phyloP scores from a whole-genome alignment of 1,140 invertebrate genomes.

The Drosophila insularis region DNA sequence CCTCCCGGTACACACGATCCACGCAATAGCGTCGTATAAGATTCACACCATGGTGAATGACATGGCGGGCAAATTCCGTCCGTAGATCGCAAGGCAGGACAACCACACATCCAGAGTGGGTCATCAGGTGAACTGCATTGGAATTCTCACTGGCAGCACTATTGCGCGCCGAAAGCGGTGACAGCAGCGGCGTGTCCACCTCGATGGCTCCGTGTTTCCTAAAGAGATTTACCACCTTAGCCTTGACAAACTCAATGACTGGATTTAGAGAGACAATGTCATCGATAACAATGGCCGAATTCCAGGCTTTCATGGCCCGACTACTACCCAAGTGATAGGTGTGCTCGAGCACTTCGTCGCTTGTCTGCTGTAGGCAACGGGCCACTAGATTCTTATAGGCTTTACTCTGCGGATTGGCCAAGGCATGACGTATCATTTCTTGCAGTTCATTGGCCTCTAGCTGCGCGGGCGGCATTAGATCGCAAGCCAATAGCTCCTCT shows the following conservation, averaged over 20 bases:
- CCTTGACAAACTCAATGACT: slow-evolving; percentile 78
- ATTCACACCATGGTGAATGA: slow-evolving; percentile 91
- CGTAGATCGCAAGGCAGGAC: slow-evolving; percentile 90
- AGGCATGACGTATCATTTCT: slow-evolving; percentile 89
- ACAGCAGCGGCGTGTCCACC: slow-evolving; percentile 89
- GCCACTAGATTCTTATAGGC: slow-evolving; percentile 90
- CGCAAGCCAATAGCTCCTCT: slow-evolving; percentile 90
- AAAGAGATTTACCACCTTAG: slow-evolving; percentile 87
- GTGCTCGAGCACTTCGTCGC: slow-evolving; percentile 87
- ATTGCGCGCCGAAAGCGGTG: slow-evolving; percentile 85
- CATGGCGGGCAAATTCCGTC: slow-evolving; percentile 90
- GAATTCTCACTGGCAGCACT: slow-evolving; percentile 81
- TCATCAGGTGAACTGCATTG: slow-evolving; percentile 90
- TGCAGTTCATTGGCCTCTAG: slow-evolving; percentile 92
- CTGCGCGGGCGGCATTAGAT: slow-evolving; percentile 88
- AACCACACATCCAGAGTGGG: slow-evolving; percentile 90
- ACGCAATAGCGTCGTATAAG: slow-evolving; percentile 92
- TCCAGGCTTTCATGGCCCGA: slow-evolving; percentile 77
- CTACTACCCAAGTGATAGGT: slow-evolving; percentile 88
- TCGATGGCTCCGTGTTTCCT: slow-evolving; percentile 90
- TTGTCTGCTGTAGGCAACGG: slow-evolving; percentile 87
- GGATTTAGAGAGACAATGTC: slow-evolving; percentile 81
- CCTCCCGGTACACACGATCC: slow-evolving; percentile 93
- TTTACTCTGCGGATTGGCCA: slow-evolving; percentile 91
- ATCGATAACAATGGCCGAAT: slow-evolving; percentile 69